Conservation (phyloP, 2,888 invertebrate genomes). For the Exocentrus adspersus region DNA sequence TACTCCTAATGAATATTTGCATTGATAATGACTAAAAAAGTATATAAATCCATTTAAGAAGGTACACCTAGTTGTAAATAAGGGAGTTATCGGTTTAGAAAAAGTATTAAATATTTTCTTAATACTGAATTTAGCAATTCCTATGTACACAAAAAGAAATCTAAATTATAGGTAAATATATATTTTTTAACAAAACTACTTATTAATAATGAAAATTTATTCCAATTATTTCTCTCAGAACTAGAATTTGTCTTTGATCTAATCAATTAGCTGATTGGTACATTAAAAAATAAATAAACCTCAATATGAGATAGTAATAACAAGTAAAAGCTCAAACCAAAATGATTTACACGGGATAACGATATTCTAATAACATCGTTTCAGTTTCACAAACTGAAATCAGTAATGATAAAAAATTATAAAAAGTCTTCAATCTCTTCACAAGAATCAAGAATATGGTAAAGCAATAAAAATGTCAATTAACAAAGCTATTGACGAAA, state of each 20-base stretch:
- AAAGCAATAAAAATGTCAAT: slow-evolving; percentile 10
- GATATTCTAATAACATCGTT: slow-evolving; percentile 12
- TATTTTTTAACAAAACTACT: too few relatives aligned
- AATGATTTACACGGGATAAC: slow-evolving; percentile 29
- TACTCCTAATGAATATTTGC: slow-evolving; percentile 45
- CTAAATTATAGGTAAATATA: too few relatives aligned
- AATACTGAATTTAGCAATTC: too few relatives aligned
- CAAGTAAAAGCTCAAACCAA: slow-evolving; percentile 23
- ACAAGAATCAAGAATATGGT: slow-evolving; percentile 33
- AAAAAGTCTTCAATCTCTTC: slow-evolving; percentile 37
- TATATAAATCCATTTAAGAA: slow-evolving; percentile 23
- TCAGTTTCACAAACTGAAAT: slow-evolving; percentile 15
- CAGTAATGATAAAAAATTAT: slow-evolving; percentile 27
- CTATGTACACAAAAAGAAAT: too few relatives aligned
- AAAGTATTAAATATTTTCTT: too few relatives aligned
- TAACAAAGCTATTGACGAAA: slow-evolving; percentile 57
- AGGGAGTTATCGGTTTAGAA: not conserved
- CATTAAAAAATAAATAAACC: slow-evolving; percentile 50
- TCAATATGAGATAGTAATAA: slow-evolving; percentile 56
- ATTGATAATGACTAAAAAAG: slow-evolving; percentile 51
- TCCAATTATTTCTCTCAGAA: slow-evolving; percentile 11
- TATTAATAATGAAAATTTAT: too few relatives aligned
- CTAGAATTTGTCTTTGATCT: too few relatives aligned
- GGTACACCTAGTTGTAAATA: not conserved
- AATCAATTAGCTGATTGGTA: slow-evolving; percentile 49